Evolutionary conservation across 2,797 vertebrate species (phyloP).

Genomic region (Numenius phaeopus): DNA sequence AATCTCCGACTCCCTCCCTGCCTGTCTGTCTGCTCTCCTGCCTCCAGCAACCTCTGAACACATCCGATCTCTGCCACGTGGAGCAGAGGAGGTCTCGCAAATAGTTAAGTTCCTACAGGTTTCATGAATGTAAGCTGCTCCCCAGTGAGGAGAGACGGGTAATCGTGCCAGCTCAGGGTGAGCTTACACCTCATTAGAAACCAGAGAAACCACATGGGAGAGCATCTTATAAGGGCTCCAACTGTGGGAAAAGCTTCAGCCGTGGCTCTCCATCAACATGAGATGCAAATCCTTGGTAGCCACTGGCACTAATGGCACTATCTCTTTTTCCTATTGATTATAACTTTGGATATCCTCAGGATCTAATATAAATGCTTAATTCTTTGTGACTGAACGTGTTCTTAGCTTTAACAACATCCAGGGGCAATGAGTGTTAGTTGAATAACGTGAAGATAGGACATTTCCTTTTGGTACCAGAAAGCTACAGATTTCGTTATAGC

Average conservation of each 20-base stretch:
- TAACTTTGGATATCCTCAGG: background rate
- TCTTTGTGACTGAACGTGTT: background rate
- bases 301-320: background rate
- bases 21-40: background rate
- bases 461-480: background rate
- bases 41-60: background rate
- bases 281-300: slow-evolving; percentile 28
- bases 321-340: slow-evolving; percentile 6
- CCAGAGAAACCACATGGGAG: background rate
- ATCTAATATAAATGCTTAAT: background rate
- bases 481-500: background rate
- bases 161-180: background rate
- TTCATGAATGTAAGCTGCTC: background rate
- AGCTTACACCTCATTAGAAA: slow-evolving; percentile 31
- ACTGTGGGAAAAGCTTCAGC: slow-evolving; percentile 24
- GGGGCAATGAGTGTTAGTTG: background rate
- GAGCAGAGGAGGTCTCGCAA: background rate
- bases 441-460: background rate
- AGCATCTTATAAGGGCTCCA: background rate
- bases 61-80: rapidly evolving
- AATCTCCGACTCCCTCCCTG: background rate
- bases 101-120: background rate
- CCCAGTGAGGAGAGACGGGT: background rate
- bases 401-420: background rate
- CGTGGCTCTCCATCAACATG: background rate